Conservation (phyloP, 2,888 invertebrate species). For the Entomobrya proxima region DNA sequence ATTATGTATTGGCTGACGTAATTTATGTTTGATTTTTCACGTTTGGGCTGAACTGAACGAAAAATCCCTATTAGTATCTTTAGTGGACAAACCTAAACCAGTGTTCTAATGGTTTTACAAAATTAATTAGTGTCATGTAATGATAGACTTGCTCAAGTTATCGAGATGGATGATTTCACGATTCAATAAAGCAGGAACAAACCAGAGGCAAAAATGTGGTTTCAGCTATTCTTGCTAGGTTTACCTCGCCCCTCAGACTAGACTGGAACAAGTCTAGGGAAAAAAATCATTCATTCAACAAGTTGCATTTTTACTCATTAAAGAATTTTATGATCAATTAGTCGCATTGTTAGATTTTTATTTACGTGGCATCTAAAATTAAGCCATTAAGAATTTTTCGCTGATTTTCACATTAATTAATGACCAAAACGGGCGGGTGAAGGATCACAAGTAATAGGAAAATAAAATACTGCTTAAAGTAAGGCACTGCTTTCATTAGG, state of each 20-base stretch:
- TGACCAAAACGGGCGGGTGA: background rate
- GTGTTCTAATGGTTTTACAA: no score
- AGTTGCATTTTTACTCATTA: no score
- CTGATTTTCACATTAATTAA: background rate
- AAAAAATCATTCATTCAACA: no score
- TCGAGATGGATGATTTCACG: background rate
- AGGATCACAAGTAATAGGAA: background rate
- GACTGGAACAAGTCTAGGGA: background rate
- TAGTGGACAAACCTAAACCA: background rate
- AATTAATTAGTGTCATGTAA: conserved; percentile 23
- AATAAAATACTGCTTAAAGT: background rate
- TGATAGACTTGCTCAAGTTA: background rate
- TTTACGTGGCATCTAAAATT: background rate
- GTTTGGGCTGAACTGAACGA: background rate
- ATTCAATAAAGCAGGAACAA: conserved; percentile 20
- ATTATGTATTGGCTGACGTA: background rate
- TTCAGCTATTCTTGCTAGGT: background rate
- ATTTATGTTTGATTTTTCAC: background rate
- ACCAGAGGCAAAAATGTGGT: background rate
- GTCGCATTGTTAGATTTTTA: background rate
- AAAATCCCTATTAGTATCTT: background rate
- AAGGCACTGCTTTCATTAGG: no score
- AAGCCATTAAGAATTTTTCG: background rate
- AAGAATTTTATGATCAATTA: background rate
- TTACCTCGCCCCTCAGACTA: background rate